Evolutionary conservation across 2,113 vertebrate genomes (phyloP), one percentile per base, ranked within the genome.

Genomic region (Budorcas taxicolor): DNA sequence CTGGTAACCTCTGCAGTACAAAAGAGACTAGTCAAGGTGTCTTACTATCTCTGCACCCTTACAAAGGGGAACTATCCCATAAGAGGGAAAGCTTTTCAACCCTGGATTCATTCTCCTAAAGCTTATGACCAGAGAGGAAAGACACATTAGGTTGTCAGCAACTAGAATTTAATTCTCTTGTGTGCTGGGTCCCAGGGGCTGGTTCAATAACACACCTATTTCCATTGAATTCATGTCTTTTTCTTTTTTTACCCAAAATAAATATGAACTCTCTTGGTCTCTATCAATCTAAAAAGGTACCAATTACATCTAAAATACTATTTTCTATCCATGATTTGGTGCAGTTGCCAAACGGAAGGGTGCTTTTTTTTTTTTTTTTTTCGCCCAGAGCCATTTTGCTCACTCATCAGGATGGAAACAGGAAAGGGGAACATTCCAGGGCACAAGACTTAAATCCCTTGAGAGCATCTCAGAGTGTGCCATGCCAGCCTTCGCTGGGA

Each of bases 311-410:
- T 71, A 53, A 97, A 95, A 82, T 36, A 94, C 81, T 87, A 36
- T 86, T 97, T 97, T 97, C 85, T 82, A 83, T 97, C 95, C 52
- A 90, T 90, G 76, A 90, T 43, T 92, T 78, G 4, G 9, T 36
- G 6, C 7, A 57, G 7, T 93, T 96, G 95, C 88, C 93, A 97
- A 96, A 92, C 0, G 3, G 78, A 97, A 95, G 57, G 57, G 10
- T 27, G n/a, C n/a, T 11, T 10, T 57, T 21, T 21, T 21, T 11
- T 11, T 60, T 60, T 31, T 21, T 27, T 71, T 47, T 85, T 47
- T 0, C 6, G 27, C 25, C 64, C 3, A 64, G 29, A 89, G 45
- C 62, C 90, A 96, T 71, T 93, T 92, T 55, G 40, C 40, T 82
- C 58, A 82, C 7, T 90, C 55, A 85, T 76, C 58, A 29, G 58